These are phyloP conservation scores for Bombus polaris DNA, from an alignment of 1,140 invertebrate species.

Conservation along the genomic window DNA sequence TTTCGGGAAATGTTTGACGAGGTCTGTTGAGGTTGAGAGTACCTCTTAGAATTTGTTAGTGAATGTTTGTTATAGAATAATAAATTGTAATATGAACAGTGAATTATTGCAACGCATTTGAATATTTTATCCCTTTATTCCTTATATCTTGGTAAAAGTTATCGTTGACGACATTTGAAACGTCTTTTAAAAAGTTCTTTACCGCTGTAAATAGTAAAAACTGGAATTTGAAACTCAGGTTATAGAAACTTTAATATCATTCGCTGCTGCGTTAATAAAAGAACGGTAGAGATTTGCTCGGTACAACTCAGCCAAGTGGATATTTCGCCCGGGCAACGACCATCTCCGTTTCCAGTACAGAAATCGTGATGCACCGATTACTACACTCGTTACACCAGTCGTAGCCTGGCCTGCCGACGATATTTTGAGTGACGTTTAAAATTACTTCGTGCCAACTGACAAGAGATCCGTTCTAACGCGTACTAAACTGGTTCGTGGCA, in stretches of 20 bases:
- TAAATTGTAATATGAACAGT: no score
- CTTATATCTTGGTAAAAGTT: no score
- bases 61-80: no score
- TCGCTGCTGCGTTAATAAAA: not conserved
- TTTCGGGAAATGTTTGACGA: no score
- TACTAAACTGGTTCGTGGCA: not conserved
- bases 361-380: conserved; percentile 40
- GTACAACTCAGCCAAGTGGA: not conserved
- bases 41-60: no score
- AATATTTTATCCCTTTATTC: no score
- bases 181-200: no score
- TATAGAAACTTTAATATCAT: not conserved
- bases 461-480: conserved; percentile 13
- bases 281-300: not conserved
- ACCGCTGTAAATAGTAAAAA: not conserved
- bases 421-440: conserved; percentile 45
- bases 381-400: conserved; percentile 14
- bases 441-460: conserved; percentile 31
- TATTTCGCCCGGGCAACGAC: not conserved
- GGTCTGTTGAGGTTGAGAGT: no score
- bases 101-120: no score
- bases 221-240: no score
- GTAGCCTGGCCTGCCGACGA: not conserved
- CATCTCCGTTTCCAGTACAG: not conserved
- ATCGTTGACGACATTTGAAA: no score